Percentiles rank a stretch among this genome's conserved stretches.
Evolutionary conservation across 2,113 vertebrate genomes (phyloP).

Genomic region (Campylomormyrus tamandua): DNA sequence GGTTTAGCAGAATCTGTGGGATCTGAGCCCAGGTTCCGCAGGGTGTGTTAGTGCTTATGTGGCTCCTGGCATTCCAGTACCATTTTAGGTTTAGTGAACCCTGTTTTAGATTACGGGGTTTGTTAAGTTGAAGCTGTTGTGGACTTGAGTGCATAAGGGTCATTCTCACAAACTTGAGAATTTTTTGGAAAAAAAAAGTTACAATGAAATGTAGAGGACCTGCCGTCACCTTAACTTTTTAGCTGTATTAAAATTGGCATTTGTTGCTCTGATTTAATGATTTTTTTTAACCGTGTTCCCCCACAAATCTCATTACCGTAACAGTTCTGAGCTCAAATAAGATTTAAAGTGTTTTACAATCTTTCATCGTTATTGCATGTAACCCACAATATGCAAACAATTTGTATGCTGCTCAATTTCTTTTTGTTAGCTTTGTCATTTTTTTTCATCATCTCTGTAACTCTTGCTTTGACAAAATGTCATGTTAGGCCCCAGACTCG

Average conservation of each 20-base stretch:
- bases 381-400: not conserved
- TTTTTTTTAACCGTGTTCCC: not conserved
- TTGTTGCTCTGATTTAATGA: not conserved
- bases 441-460: not conserved
- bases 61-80: not conserved
- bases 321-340: not conserved
- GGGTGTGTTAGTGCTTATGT: not conserved
- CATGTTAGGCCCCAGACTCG: not conserved
- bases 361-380: not conserved
- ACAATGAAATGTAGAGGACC: not conserved
- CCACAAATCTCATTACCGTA: not conserved
- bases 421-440: not conserved
- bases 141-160: not conserved
- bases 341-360: not conserved
- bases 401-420: not conserved
- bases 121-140: not conserved
- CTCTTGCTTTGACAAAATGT: not conserved
- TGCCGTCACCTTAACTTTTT: not conserved
- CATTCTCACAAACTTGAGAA: not conserved
- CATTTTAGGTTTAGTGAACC: not conserved
- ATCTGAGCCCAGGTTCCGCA: not conserved
- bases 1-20: not conserved
- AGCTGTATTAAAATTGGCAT: not conserved
- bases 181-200: not conserved
- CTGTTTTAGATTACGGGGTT: not conserved